Evolutionary conservation across 2,888 invertebrate species (phyloP).

Genomic region (Odontomyia ornata): DNA sequence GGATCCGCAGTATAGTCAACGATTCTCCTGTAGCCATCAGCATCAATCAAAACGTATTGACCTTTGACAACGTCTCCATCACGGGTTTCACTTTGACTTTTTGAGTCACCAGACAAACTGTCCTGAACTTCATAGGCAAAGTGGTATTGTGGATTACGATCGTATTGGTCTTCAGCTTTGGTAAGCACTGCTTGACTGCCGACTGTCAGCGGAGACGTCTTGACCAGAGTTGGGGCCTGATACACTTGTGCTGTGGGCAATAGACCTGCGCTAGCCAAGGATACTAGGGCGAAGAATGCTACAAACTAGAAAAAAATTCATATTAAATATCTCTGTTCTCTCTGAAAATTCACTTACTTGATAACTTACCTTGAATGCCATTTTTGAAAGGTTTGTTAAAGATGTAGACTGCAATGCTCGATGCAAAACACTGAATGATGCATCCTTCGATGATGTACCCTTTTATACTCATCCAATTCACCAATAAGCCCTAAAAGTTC

Average conservation of each 20-base stretch:
- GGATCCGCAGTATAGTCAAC: constrained; percentile 64
- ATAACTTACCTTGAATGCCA: constrained; percentile 41
- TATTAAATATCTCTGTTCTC: background rate
- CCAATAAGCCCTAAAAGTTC: background rate
- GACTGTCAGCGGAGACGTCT: constrained; percentile 44
- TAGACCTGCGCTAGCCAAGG: constrained; percentile 55
- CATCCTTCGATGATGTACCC: background rate
- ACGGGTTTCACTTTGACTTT: constrained; percentile 63
- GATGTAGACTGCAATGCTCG: constrained; percentile 9
- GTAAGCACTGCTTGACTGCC: constrained; percentile 55
- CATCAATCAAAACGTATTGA: constrained; percentile 63
- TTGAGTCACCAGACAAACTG: constrained; percentile 62
- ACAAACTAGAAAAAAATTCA: constrained; percentile 53
- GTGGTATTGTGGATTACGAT: constrained; percentile 63
- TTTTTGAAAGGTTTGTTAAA: background rate
- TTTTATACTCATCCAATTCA: constrained; percentile 36
- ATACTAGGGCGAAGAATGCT: constrained; percentile 56
- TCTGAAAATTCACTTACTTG: background rate
- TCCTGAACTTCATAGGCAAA: constrained; percentile 64
- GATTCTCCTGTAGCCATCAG: constrained; percentile 63
- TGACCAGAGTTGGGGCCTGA: constrained; percentile 49
- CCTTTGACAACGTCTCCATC: constrained; percentile 64
- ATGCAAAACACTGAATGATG: constrained; percentile 34
- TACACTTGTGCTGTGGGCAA: constrained; percentile 48
- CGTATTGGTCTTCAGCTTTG: constrained; percentile 58